Evolutionary conservation across 2,113 vertebrate genomes (phyloP), one percentile per base, ranked within the genome.

Genomic region (Hoplias malabaricus): DNA sequence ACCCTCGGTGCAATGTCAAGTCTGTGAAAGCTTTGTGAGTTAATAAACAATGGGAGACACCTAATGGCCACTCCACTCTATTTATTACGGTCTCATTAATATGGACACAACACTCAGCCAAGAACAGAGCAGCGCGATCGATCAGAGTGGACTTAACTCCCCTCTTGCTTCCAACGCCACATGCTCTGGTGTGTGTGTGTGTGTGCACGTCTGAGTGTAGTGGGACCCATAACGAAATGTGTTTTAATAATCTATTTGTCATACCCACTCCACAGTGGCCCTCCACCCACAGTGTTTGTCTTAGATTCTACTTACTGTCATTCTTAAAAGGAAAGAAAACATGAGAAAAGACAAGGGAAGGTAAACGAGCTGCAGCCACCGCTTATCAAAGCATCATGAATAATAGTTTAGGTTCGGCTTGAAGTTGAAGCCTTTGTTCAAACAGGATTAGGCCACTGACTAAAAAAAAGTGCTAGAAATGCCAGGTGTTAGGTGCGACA

Each of bases 81-180:
- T 86, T 88, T 86, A 83, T 84, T 83, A 84, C 67, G n/a, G 80
- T 87, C 82, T 87, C 85, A 88, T 90, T 89, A 88, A 85, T 83
- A 88, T 74, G 77, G 78, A 87, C 77, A 85, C 84, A 79, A 82
- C 83, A 83, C 79, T 82, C 42, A 25, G 63, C 12, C 73, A 86
- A 84, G 79, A 91, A 90, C 84, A 86, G 62, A 74, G 80, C 75
- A 43, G 57, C 3, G 19, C 65, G 19, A 91, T 91, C 81, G 75
- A 90, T 91, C 84, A 84, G 61, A 50, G 69, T 75, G 59, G 79
- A 91, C 89, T 89, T 70, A 87, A 79, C 84, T 85, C 27, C 25
- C 63, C 53, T 50, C 75, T 23, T 72, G 11, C 12, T 53, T 57
- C 34, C 21, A 21, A 59, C 46, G 5, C 29, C 21, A 23, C 29